Evolutionary conservation across 1,140 invertebrate species (phyloP), one percentile per base, ranked within the genome.

Genomic region (Drosophila aff.): DNA sequence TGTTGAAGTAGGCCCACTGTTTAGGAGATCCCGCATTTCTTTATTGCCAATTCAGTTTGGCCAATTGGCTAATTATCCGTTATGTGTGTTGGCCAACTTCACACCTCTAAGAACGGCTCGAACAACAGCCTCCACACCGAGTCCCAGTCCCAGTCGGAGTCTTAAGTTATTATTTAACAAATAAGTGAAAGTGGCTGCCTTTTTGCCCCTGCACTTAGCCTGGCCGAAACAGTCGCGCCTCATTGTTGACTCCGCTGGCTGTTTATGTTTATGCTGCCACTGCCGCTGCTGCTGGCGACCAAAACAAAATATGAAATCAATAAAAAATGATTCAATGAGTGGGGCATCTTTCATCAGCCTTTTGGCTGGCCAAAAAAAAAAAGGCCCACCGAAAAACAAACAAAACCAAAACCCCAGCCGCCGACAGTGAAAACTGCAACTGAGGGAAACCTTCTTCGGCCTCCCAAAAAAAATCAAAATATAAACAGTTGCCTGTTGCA

Each of bases 151-250:
- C 18, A 50, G 47, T 55, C 55, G 15, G 15, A 40, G 36, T 41
- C 53, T 57, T 57, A 65, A 81, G 80, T 87, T 82, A 91, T 91
- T 91, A 91, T 91, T 91, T 91, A 91, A 91, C 87, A 91, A 91
- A 87, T 81, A 85, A 79, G 76, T 82, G 79, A 91, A 92, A 82
- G 79, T 82, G 82, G 79, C 80, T 78, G 61, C 81, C 68, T 76
- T 75, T 82, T 59, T 77, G 82, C 78, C 82, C 82, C 76, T 87
- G 81, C 84, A 89, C 85, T 90, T 89, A 81, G 67, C 76, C 76
- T 79, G 55, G 62, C 31, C 53, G 44, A 72, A 59, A 84, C 81
- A 85, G 81, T 79, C 71, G 64, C 63, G 43, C 61, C 81, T 90
- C 67, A 90, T 90, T 89, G 81, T 89, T 90, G 84, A 81, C 77